Evolutionary conservation across 1,140 invertebrate genomes (phyloP).

Genomic region (Pogonus chalceus): DNA sequence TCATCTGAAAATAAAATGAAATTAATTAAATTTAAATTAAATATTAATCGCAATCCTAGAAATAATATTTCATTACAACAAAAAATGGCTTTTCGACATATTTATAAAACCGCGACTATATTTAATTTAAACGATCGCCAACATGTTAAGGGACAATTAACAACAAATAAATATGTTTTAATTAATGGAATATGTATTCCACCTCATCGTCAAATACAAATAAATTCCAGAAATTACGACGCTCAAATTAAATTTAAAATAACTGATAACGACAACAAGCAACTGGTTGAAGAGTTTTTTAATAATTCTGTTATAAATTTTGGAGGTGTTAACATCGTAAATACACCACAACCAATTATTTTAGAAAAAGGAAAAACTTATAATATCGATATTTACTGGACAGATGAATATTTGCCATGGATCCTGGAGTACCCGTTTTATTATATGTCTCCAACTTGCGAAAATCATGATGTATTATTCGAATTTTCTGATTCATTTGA

Average conservation of each 20-base stretch:
- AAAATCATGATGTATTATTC: not conserved
- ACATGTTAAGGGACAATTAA: slow-evolving; percentile 35
- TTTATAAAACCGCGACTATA: not conserved
- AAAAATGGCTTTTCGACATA: not conserved
- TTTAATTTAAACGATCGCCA: slow-evolving; percentile 18
- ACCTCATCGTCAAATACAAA: slow-evolving; percentile 32
- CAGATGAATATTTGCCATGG: not conserved
- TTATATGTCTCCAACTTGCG: not conserved
- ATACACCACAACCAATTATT: not conserved
- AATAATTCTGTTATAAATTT: not conserved
- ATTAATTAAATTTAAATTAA: slow-evolving; percentile 11
- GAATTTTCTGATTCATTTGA: not conserved
- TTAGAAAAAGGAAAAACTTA: not conserved
- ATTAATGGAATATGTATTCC: slow-evolving; percentile 36
- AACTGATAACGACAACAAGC: not conserved
- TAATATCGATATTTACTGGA: not conserved
- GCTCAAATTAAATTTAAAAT: not conserved
- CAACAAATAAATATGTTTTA: slow-evolving; percentile 28
- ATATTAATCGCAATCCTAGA: not conserved
- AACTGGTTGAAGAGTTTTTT: not conserved
- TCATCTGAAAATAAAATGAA: slow-evolving; percentile 10
- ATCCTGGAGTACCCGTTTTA: not conserved
- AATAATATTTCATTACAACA: not conserved
- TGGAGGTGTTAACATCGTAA: not conserved
- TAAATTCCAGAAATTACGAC: not conserved